Conservation (phyloP, 2,113 vertebrate genomes). For the Cinclus cinclus region DNA sequence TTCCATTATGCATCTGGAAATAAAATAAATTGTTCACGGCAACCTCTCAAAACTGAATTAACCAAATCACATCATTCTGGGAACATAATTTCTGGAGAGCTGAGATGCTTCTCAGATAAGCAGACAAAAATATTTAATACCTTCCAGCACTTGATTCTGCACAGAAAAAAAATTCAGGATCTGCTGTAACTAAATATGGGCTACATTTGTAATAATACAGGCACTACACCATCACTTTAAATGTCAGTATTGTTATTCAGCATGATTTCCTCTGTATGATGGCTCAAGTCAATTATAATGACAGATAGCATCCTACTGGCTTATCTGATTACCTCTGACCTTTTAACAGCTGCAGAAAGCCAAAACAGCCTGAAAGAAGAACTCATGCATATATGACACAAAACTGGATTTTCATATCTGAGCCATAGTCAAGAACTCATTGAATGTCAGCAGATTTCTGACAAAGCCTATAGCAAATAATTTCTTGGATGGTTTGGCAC, state of each 20-base stretch:
- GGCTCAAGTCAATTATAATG: conserved; percentile 68
- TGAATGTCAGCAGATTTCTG: conserved; percentile 66
- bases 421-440: conserved; percentile 54
- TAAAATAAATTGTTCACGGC: not conserved
- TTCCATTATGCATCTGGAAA: not conserved
- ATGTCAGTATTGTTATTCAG: conserved; percentile 61
- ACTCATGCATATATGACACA: conserved; percentile 61
- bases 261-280: conserved; percentile 55
- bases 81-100: not conserved
- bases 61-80: not conserved
- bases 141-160: not conserved
- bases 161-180: not conserved
- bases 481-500: conserved; percentile 66
- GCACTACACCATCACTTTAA: conserved; percentile 19
- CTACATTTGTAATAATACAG: not conserved
- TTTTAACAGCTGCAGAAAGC: conserved; percentile 67
- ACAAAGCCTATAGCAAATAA: conserved; percentile 64
- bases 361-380: conserved; percentile 61
- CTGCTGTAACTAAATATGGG: not conserved
- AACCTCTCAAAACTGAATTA: not conserved
- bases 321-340: conserved; percentile 73
- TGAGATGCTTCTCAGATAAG: not conserved
- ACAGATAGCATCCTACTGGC: conserved; percentile 64
- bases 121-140: conserved; percentile 28
- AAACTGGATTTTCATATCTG: conserved; percentile 56